phyloP scores from a whole-genome alignment of 2,113 vertebrate species.

The Hypocryptadius cinnamomeus region DNA sequence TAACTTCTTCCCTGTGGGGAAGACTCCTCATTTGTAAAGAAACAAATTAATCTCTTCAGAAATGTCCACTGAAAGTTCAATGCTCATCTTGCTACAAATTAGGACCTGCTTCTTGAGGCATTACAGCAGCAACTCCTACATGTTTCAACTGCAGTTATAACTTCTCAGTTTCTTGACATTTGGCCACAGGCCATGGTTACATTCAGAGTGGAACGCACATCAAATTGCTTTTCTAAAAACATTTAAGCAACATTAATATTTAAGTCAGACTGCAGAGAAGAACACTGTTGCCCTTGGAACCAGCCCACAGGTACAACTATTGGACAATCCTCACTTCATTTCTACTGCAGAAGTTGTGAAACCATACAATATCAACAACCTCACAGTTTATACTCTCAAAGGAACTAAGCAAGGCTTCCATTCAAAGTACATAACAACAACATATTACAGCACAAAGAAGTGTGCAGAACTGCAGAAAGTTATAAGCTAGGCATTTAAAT shows the following conservation, averaged over 20 bases:
- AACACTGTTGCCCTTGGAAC: background rate
- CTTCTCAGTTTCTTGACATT: background rate
- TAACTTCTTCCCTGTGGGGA: background rate
- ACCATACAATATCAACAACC: background rate
- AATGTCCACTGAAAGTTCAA: background rate
- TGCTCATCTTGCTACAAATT: background rate
- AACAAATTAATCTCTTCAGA: background rate
- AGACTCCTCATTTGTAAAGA: background rate
- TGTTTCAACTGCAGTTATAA: background rate
- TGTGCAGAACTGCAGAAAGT: background rate
- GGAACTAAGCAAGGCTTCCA: background rate
- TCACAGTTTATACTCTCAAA: background rate
- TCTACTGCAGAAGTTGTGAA: background rate
- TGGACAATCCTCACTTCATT: background rate
- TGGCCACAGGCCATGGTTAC: conserved; percentile 11
- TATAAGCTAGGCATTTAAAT: background rate
- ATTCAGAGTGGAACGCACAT: background rate
- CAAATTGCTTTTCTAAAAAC: background rate
- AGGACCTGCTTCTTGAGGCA: background rate
- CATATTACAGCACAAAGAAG: background rate
- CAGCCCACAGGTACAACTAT: background rate
- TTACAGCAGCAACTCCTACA: background rate
- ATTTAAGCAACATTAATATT: conserved; percentile 32
- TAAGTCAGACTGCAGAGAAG: background rate
- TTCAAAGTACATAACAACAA: background rate